Base-by-base conservation (phyloP, 2,797 vertebrate species). In the Dromococcyx pavoninus region DNA sequence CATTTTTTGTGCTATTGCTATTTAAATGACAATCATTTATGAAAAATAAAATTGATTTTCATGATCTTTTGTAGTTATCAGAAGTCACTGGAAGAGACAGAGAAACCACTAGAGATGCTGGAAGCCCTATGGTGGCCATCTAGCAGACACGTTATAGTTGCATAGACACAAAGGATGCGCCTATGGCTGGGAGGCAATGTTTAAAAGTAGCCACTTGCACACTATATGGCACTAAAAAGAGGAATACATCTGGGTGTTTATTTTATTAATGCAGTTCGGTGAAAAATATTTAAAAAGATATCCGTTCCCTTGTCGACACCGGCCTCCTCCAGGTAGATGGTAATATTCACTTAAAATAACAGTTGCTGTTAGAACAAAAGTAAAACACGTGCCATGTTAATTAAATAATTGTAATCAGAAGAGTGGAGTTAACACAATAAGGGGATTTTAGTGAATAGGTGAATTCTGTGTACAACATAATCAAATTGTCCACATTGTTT, bases 321-420 rank as follows among this genome's bases (percentile, higher is more conserved):
- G 95, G 79, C 76, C 64, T 91, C 53, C 88, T 97, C 53, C 81
- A 96, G 95, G 90, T 33, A 94, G 53, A 46, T 94, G 88, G 79
- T 94, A 83, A 95, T 78, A 89, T n/a, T 91, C 46, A 44, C 84
- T 96, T 96, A 79, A 89, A 96, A 95, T 82, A 97, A 92, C 71
- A 96, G 88, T 76, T 11, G 27, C 33, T 93, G 87, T 94, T 89
- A 95, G 79, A 85, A 78, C 54, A 95, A 95, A 72, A 96, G 88
- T 93, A 97, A 96, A 97, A 96, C 92, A 97, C 83, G 91, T 11
- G 4, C 74, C 62, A 93, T 72, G 86, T 94, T 96, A 94, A 97
- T 65, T 62, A 97, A 97, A 96, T 95, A 97, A 97, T 97, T 97
- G 90, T 96, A 97, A 97, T 97, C 95, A 96, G 96, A 95, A 90